These are phyloP conservation scores for Bembecia ichneumoniformis DNA, from an alignment of 2,888 invertebrate species.

Conservation along the genomic window DNA sequence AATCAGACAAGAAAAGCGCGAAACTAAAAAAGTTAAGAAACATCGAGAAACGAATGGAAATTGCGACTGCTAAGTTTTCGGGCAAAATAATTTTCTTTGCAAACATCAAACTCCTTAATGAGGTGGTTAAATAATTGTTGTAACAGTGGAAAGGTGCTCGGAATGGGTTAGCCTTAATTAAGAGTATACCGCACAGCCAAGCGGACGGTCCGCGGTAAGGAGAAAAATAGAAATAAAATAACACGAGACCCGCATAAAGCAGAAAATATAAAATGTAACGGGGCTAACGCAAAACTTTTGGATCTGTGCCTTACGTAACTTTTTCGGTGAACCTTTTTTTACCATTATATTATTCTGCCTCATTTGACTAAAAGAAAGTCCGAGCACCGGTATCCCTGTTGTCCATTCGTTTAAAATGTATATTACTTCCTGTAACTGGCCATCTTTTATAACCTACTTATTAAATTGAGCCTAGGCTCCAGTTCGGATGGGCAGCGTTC, in stretches of 20 bases:
- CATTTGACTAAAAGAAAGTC: conserved; percentile 68
- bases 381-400: conserved; percentile 45
- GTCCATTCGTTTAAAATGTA: conserved; percentile 60
- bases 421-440: conserved; percentile 20
- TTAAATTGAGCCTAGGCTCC: too few relatives aligned
- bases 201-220: conserved; percentile 47
- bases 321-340: conserved; percentile 61
- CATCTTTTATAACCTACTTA: too few relatives aligned
- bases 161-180: conserved; percentile 61
- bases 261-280: conserved; percentile 55
- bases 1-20: conserved; percentile 40
- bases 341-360: conserved; percentile 65
- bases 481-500: too few relatives aligned
- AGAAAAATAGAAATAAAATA: conserved; percentile 59
- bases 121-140: conserved; percentile 65
- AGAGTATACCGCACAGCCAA: conserved; percentile 31
- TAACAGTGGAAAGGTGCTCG: conserved; percentile 61
- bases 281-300: conserved; percentile 54
- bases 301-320: conserved; percentile 58
- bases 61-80: conserved; percentile 33
- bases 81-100: conserved; percentile 50
- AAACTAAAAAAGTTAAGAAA: conserved; percentile 21
- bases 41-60: conserved; percentile 23
- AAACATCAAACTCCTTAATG: conserved; percentile 59
- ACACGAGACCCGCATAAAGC: conserved; percentile 43